Conservation (phyloP, 2,888 invertebrate genomes). For the Hylaea fasciaria region DNA sequence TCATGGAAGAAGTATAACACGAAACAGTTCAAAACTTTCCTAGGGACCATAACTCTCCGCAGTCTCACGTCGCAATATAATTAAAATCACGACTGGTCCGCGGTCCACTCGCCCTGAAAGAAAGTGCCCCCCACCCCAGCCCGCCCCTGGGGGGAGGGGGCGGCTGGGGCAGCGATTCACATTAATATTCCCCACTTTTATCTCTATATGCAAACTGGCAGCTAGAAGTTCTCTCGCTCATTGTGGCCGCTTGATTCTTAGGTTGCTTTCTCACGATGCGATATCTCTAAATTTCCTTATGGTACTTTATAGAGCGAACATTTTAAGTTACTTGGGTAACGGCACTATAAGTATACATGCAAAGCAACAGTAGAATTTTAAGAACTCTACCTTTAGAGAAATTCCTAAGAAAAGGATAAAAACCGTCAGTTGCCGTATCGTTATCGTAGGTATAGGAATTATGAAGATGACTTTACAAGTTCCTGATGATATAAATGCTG, state of each 20-base stretch:
- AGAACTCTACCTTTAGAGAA: no score
- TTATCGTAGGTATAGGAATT: no score
- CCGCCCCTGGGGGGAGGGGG: constrained; percentile 49
- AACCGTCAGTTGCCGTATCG: no score
- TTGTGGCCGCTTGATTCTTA: constrained; percentile 81
- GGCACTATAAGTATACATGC: no score
- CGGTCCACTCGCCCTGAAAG: constrained; percentile 79
- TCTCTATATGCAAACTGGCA: constrained; percentile 86
- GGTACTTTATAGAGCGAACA: not conserved
- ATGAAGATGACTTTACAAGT: no score
- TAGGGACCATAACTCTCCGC: constrained; percentile 69
- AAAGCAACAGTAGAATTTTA: not conserved
- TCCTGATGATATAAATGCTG: no score
- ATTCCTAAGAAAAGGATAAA: no score
- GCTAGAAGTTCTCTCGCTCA: constrained; percentile 80
- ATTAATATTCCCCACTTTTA: constrained; percentile 86
- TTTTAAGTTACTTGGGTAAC: not conserved
- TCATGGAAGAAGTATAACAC: constrained; percentile 46
- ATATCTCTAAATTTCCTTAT: not conserved
- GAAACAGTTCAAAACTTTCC: constrained; percentile 62
- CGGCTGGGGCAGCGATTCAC: constrained; percentile 71
- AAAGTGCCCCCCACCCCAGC: constrained; percentile 62
- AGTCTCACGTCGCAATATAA: constrained; percentile 81
- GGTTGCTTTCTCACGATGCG: constrained; percentile 15
- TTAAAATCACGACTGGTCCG: constrained; percentile 84